phyloP scores from a whole-genome alignment of 2,113 vertebrate species.

The Cebidichthys violaceus region DNA sequence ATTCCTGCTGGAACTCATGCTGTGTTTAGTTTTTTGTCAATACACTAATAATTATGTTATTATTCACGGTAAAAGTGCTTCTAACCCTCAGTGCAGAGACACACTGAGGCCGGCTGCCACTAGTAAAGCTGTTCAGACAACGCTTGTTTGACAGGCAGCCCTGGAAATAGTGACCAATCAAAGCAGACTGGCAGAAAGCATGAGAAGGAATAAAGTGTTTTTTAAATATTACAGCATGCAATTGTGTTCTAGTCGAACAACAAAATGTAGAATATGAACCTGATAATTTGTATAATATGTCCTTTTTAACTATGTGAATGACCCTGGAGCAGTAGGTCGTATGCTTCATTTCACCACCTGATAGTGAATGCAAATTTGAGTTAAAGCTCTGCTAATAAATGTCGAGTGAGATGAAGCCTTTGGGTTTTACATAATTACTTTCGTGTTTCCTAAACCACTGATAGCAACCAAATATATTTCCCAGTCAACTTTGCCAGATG shows the following conservation, averaged over 20 bases:
- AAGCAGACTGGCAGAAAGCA: too few relatives aligned
- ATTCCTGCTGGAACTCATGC: too few relatives aligned
- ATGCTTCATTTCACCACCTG: conserved; percentile 47
- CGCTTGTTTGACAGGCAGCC: too few relatives aligned
- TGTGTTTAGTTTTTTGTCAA: too few relatives aligned
- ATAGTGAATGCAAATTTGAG: conserved; percentile 40
- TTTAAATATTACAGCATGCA: too few relatives aligned
- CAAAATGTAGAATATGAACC: not conserved
- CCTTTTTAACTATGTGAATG: conserved; percentile 20
- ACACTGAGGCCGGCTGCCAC: too few relatives aligned
- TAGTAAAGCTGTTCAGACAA: too few relatives aligned
- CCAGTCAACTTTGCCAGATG: not conserved
- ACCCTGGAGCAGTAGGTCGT: conserved; percentile 28
- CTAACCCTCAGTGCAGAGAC: too few relatives aligned
- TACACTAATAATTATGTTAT: too few relatives aligned
- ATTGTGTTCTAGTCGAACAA: not conserved
- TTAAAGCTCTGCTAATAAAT: not conserved
- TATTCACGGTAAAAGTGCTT: too few relatives aligned
- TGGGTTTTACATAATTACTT: conserved; percentile 41
- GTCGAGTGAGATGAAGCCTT: not conserved
- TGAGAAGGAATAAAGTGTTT: too few relatives aligned
- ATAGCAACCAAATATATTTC: not conserved
- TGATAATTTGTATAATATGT: not conserved
- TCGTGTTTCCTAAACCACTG: conserved; percentile 5
- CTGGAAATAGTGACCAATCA: too few relatives aligned